A percentile compares a stretch with the other conserved stretches of the same genome.
These are phyloP conservation scores for Ictidomys tridecemlineatus DNA, from an alignment of 2,113 vertebrate genomes.

Conservation along the genomic window DNA sequence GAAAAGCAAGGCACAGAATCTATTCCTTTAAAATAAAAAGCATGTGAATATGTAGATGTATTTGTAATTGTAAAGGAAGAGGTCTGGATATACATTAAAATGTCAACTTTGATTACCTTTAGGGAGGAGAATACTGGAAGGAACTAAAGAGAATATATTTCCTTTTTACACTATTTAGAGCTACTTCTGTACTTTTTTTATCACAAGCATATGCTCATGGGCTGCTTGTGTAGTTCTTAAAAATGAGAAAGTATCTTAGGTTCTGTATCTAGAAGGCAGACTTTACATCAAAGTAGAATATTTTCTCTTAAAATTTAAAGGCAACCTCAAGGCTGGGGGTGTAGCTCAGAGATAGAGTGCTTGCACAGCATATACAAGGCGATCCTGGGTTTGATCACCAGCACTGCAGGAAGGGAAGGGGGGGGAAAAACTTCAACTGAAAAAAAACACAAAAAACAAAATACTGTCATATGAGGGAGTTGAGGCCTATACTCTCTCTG, in stretches of 20 bases:
- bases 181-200: slow-evolving; percentile 15
- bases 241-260: not conserved
- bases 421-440: not conserved
- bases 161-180: not conserved
- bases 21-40: slow-evolving; percentile 31
- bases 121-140: not conserved
- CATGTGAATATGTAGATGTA: slow-evolving; percentile 4
- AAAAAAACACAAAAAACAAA: not conserved
- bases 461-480: not conserved
- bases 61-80: slow-evolving; percentile 14
- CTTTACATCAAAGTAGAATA: slow-evolving; percentile 4
- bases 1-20: not conserved
- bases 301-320: slow-evolving; percentile 59
- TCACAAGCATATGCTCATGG: not conserved
- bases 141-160: not conserved
- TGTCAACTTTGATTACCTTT: not conserved
- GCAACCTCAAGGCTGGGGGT: not conserved
- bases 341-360: not conserved
- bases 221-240: not conserved
- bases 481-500: not conserved
- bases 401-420: not conserved
- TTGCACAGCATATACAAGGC: too few relatives aligned
- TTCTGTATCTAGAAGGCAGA: slow-evolving; percentile 37
- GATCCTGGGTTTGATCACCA: not conserved
- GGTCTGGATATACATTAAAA: not conserved